Base-by-base conservation (phyloP, 1,140 invertebrate genomes). In the Phortica variegata region DNA sequence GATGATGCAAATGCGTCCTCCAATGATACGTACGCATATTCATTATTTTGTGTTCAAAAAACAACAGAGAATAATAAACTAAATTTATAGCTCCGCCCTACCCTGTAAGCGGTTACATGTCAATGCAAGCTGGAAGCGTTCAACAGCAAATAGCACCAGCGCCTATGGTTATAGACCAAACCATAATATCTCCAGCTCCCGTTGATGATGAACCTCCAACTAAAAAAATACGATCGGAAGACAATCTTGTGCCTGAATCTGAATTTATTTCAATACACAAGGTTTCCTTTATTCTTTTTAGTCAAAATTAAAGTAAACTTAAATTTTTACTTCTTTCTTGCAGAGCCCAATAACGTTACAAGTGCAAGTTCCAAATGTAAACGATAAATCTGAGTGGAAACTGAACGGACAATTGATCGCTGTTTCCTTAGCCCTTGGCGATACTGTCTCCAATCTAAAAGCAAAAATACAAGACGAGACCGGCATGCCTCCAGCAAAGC, bases 401-500 rank as follows among this genome's bases (percentile, higher is more conserved):
- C 79, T 98, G n/a, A 91, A 90, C 75, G 97, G 97, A 1, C 95
- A 98, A 76, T 83, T 86, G 36, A 77, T 98, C 38, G 83, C 81
- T 15, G 81, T 96, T 18, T 87, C 86, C 2, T 70, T 98, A 54
- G 85, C 91, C 31, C 78, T 94, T 5, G 84, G 83, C 5, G 91
- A 97, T 55, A 82, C 84, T 2, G 86, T 97, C 2, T 84, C 90
- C 23, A 87, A 87, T 16, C 82, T 99, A 39, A 99, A 98, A 78
- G 85, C 86, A 2, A 88, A 90, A 65, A 83, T 98, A 47, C 89
- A 94, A 65, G 91, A 98, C 60, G 82, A 87, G 59, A 89, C 89
- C 43, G 89, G 88, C 32, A 90, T 99, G 85, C 93, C 95, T n/a
- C 91, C 89, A 37, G 93, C 93, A 43, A 99, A 99, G 79, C 96